Percentiles rank a stretch among this genome's conserved stretches.
Evolutionary conservation across 2,113 vertebrate species (phyloP).

Genomic region (Pholis gunnellus): DNA sequence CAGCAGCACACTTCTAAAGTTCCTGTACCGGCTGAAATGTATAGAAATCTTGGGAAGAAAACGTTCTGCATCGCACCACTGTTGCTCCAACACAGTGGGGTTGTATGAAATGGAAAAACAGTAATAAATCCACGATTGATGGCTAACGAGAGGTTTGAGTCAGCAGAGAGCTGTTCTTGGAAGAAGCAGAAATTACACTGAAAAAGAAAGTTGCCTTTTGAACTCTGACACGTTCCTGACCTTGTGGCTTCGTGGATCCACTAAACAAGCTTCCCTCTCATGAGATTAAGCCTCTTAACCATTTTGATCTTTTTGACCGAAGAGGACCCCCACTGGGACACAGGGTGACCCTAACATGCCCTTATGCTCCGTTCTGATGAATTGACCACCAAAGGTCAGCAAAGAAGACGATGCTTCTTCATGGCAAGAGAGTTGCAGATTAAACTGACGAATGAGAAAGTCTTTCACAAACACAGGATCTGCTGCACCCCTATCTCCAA

Average conservation of each 20-base stretch:
- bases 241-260: slow-evolving; percentile 31
- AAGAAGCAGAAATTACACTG: neutral
- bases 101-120: slow-evolving; percentile 33
- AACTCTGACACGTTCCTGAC: slow-evolving; percentile 50
- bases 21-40: slow-evolving; percentile 1
- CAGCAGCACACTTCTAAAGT: neutral
- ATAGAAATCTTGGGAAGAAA: neutral
- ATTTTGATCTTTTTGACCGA: slow-evolving; percentile 58
- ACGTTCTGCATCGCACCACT: slow-evolving; percentile 25
- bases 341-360: slow-evolving; percentile 42
- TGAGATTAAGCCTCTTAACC: slow-evolving; percentile 59
- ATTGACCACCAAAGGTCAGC: slow-evolving; percentile 40
- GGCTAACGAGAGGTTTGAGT: slow-evolving; percentile 32
- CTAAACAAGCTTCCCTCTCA: slow-evolving; percentile 42
- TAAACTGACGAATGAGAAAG: slow-evolving; percentile 5
- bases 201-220: slow-evolving; percentile 22
- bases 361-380: slow-evolving; percentile 32
- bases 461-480: neutral
- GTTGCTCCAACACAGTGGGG: neutral
- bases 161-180: neutral
- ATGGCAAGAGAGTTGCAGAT: neutral
- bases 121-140: slow-evolving; percentile 35
- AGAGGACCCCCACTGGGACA: slow-evolving; percentile 46
- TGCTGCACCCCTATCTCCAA: neutral
- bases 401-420: slow-evolving; percentile 32